Percentiles rank a stretch among this genome's conserved stretches.
These are phyloP conservation scores for Lagopus muta DNA, from an alignment of 2,113 vertebrate species.

Conservation along the genomic window DNA sequence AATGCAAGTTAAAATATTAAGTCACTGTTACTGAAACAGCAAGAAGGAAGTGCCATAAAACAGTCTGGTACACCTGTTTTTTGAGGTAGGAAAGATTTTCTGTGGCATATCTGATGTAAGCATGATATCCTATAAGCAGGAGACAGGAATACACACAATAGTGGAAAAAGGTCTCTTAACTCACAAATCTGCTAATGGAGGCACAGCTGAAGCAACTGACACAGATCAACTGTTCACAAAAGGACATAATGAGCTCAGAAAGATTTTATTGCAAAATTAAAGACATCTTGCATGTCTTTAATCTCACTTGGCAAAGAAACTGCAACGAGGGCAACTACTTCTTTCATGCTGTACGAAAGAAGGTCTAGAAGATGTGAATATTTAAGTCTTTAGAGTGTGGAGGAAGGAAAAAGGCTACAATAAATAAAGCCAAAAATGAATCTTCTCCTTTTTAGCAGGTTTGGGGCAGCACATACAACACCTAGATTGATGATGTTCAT, in stretches of 20 bases:
- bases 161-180: not conserved
- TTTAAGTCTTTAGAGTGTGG: not conserved
- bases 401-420: not conserved
- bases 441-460: not conserved
- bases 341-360: not conserved
- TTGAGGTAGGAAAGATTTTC: not conserved
- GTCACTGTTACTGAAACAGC: not conserved
- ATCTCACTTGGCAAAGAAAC: slow-evolving; percentile 20
- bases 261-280: slow-evolving; percentile 23
- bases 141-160: not conserved
- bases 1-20: not conserved
- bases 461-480: not conserved
- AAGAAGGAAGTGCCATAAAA: not conserved
- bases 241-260: not conserved
- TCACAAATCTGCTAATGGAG: not conserved
- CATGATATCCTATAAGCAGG: not conserved
- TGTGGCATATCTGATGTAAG: not conserved
- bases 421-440: slow-evolving; percentile 10
- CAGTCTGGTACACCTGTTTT: not conserved
- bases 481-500: not conserved
- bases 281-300: not conserved
- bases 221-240: not conserved
- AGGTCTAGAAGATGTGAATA: not conserved
- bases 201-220: not conserved
- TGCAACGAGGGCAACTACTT: not conserved